phyloP scores from a whole-genome alignment of 2,113 vertebrate species.

The Eidolon helvum region DNA sequence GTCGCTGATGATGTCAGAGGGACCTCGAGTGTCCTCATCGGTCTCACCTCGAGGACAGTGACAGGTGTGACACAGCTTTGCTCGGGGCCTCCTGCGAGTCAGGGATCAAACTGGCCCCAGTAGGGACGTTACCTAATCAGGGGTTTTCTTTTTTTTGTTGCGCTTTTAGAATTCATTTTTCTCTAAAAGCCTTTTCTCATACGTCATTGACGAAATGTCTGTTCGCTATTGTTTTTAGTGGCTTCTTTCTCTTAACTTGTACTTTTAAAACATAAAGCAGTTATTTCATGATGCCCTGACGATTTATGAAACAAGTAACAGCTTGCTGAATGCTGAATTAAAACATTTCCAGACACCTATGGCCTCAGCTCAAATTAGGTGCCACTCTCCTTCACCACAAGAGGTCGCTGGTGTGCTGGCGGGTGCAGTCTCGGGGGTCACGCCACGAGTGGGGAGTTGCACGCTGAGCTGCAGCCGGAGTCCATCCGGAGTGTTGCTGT shows the following conservation, averaged over 20 bases:
- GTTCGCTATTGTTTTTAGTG: background rate
- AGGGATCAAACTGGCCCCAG: fast-evolving
- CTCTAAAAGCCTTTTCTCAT: background rate
- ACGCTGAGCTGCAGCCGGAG: background rate
- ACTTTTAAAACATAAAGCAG: background rate
- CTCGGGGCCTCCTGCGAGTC: fast-evolving
- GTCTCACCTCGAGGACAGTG: too few species aligned
- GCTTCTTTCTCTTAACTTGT: background rate
- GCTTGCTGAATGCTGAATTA: background rate
- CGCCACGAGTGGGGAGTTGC: fast-evolving
- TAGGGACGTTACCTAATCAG: fast-evolving
- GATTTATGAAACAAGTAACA: background rate
- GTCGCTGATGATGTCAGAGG: fast-evolving
- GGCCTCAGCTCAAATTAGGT: background rate
- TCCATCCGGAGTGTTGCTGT: background rate
- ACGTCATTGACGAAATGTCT: background rate
- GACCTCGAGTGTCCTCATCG: fast-evolving
- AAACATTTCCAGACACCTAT: background rate
- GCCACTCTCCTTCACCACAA: background rate
- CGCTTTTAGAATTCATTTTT: background rate
- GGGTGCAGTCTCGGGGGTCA: background rate
- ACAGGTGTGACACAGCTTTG: fast-evolving
- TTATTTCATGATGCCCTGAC: background rate
- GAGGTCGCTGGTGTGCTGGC: fast-evolving
- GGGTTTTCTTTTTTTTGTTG: fast-evolving